A percentile compares a stretch with the other conserved stretches of the same genome.
Evolutionary conservation across 64 coral and sea anemone species (phyloP).

Genomic region (Cladopsammia gracilis): DNA sequence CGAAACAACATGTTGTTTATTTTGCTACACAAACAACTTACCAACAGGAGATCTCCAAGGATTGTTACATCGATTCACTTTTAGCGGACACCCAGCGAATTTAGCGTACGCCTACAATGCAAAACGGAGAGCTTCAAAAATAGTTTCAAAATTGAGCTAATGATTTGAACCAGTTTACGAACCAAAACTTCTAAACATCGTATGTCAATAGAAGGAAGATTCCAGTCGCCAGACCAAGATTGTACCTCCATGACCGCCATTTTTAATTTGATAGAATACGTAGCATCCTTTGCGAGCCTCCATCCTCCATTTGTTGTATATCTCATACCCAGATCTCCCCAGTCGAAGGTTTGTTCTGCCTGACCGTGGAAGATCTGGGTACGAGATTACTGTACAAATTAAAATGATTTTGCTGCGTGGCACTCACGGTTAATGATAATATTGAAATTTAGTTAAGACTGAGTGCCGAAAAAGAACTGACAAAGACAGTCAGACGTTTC

Average conservation of each 20-base stretch:
- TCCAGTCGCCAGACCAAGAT: conserved; percentile 87
- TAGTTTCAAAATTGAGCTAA: not conserved
- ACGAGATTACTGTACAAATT: too few relatives aligned
- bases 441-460: too few relatives aligned
- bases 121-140: not conserved
- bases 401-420: too few relatives aligned
- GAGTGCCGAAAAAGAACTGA: too few relatives aligned
- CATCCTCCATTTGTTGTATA: too few relatives aligned
- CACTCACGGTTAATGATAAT: too few relatives aligned
- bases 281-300: not conserved
- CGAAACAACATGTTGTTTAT: too few relatives aligned
- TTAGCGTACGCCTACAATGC: conserved; percentile 78
- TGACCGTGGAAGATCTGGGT: too few relatives aligned
- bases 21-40: conserved; percentile 21
- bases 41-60: conserved; percentile 86
- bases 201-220: conserved; percentile 72
- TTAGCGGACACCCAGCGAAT: conserved; percentile 88
- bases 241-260: conserved; percentile 76
- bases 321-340: too few relatives aligned
- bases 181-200: conserved; percentile 87
- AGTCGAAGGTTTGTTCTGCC: too few relatives aligned
- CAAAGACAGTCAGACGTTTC: too few relatives aligned
- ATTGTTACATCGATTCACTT: conserved; percentile 76
- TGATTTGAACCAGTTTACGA: not conserved
- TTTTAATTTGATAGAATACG: conserved; percentile 8